These are phyloP conservation scores for Lasioglossum zephyrum DNA, from an alignment of 2,888 invertebrate species.

Conservation along the genomic window DNA sequence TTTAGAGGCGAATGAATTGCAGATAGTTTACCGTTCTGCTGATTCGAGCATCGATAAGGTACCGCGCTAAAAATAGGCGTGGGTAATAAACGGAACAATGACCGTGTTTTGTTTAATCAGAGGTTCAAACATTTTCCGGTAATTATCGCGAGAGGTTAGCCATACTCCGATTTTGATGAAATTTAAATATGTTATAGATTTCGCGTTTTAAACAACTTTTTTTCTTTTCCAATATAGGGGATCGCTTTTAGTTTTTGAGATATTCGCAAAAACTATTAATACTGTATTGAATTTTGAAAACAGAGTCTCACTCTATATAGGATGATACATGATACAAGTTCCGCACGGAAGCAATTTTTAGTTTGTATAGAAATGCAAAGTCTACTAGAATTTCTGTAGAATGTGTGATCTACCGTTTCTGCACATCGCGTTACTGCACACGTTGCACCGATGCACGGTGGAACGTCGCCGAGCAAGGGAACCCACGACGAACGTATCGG, in stretches of 20 bases:
- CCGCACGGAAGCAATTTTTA: not conserved
- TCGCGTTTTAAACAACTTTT: no score
- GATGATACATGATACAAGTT: no score
- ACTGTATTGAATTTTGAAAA: no score
- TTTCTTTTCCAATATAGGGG: no score
- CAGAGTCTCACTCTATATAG: no score
- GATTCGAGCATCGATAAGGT: not conserved
- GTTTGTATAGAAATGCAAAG: not conserved
- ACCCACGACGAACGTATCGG: constrained; percentile 38
- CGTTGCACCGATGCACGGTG: not conserved
- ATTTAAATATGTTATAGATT: no score
- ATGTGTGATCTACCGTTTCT: not conserved
- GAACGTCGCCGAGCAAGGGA: constrained; percentile 5
- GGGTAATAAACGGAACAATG: not conserved
- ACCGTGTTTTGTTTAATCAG: not conserved
- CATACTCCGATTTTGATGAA: no score
- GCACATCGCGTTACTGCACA: not conserved
- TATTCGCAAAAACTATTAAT: no score
- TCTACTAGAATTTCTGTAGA: not conserved
- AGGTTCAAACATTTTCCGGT: not conserved
- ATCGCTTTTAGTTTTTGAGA: no score
- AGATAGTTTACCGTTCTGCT: not conserved
- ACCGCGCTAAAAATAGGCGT: not conserved
- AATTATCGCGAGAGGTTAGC: no score
- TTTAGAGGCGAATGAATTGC: not conserved